Evolutionary conservation across 1,140 invertebrate genomes (phyloP).

Genomic region (Gonatopus flavifemur): DNA sequence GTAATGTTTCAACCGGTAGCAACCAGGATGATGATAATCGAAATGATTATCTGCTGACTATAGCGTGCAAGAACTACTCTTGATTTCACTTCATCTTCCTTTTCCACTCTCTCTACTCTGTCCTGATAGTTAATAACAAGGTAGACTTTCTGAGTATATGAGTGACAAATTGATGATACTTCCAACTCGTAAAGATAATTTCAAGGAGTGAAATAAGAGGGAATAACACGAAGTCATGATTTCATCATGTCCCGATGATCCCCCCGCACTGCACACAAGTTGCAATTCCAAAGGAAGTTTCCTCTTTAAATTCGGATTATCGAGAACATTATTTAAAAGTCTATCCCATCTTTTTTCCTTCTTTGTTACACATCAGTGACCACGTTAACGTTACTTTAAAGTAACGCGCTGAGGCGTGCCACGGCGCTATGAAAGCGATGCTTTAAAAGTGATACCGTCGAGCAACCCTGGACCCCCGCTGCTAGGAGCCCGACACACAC

Average conservation of each 20-base stretch:
- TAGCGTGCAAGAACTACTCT: conserved; percentile 16
- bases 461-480: conserved; percentile 38
- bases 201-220: no score
- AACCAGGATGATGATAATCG: conserved; percentile 51
- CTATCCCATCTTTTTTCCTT: no score
- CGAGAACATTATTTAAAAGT: no score
- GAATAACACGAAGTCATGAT: no score
- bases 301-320: no score
- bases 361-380: not conserved
- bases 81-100: conserved; percentile 8
- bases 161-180: no score
- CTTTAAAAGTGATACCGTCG: conserved; percentile 42
- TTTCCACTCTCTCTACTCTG: not conserved
- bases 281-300: no score
- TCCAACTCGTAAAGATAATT: no score
- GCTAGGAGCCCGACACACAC: conserved; percentile 35
- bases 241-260: no score
- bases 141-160: no score
- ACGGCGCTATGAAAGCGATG: conserved; percentile 36
- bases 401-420: conserved; percentile 21
- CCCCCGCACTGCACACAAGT: no score
- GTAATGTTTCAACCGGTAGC: conserved; percentile 49
- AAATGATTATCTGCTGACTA: conserved; percentile 44
- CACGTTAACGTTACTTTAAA: conserved; percentile 14
- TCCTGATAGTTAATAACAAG: no score